phyloP scores from a whole-genome alignment of 1,140 invertebrate genomes.

The Cotesia typhae region DNA sequence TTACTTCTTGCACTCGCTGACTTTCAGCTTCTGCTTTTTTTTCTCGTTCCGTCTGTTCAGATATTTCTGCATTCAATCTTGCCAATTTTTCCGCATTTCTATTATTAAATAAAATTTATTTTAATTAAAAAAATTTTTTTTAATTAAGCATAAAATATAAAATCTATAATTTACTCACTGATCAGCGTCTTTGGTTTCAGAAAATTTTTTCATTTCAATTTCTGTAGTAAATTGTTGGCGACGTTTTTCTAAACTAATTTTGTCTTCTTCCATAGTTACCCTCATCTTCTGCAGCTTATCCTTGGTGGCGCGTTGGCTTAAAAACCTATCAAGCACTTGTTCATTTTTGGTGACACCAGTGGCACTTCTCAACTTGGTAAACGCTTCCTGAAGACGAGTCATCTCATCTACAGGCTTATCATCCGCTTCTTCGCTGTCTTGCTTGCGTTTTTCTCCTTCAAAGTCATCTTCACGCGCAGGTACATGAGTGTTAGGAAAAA shows the following conservation, averaged over 20 bases:
- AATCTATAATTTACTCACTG: slow-evolving; percentile 67
- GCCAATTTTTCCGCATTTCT: slow-evolving; percentile 76
- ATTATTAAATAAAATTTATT: background rate
- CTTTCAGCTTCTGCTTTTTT: slow-evolving; percentile 62
- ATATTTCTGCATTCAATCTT: slow-evolving; percentile 69
- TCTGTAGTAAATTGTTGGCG: slow-evolving; percentile 74
- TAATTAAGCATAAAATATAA: background rate
- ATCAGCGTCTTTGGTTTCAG: slow-evolving; percentile 80
- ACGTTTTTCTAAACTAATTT: slow-evolving; percentile 74
- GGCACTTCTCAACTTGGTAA: slow-evolving; percentile 76
- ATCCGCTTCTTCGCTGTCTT: slow-evolving; percentile 44
- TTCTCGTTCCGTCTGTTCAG: slow-evolving; percentile 59
- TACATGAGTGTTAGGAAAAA: slow-evolving; percentile 69
- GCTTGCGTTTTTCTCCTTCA: slow-evolving; percentile 40
- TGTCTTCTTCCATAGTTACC: slow-evolving; percentile 76
- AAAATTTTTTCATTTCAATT: slow-evolving; percentile 80
- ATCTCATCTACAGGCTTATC: slow-evolving; percentile 57
- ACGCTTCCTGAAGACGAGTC: slow-evolving; percentile 72
- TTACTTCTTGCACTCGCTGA: slow-evolving; percentile 59
- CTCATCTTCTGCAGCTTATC: slow-evolving; percentile 74
- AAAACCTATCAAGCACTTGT: slow-evolving; percentile 78
- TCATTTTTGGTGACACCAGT: slow-evolving; percentile 78
- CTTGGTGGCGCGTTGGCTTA: slow-evolving; percentile 75
- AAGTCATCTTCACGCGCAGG: slow-evolving; percentile 46
- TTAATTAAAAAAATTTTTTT: slow-evolving; percentile 1